phyloP scores from a whole-genome alignment of 2,888 invertebrate genomes.

The Lumbricus terrestris region DNA sequence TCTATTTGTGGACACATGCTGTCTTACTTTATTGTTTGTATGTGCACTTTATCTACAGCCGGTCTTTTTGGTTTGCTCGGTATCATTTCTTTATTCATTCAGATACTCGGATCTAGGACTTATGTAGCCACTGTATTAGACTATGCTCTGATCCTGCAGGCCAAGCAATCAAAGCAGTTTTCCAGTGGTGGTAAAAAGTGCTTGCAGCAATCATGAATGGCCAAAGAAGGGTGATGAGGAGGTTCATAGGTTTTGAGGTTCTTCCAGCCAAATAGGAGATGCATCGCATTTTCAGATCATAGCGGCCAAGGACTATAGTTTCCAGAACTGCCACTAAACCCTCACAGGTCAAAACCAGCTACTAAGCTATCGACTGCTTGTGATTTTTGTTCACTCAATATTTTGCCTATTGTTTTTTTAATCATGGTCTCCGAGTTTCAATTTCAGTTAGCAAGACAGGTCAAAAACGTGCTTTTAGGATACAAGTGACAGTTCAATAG shows the following conservation, averaged over 20 bases:
- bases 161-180: neutral
- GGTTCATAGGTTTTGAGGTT: neutral
- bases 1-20: too few species aligned
- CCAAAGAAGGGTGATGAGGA: neutral
- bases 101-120: neutral
- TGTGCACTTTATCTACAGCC: too few species aligned
- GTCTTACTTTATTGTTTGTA: too few species aligned
- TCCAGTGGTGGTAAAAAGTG: neutral
- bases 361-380: too few species aligned
- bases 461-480: too few species aligned
- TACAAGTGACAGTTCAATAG: too few species aligned
- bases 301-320: neutral
- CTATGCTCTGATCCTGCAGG: neutral
- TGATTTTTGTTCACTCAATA: too few species aligned
- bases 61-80: neutral
- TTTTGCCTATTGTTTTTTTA: too few species aligned
- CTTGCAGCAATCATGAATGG: neutral
- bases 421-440: too few species aligned
- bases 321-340: too few species aligned
- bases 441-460: too few species aligned
- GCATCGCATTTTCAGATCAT: neutral
- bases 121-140: neutral
- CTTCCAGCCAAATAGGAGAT: neutral
- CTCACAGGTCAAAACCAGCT: too few species aligned
- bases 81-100: neutral